Conservation (phyloP, 1,140 invertebrate species). For the Megathymus violae region DNA sequence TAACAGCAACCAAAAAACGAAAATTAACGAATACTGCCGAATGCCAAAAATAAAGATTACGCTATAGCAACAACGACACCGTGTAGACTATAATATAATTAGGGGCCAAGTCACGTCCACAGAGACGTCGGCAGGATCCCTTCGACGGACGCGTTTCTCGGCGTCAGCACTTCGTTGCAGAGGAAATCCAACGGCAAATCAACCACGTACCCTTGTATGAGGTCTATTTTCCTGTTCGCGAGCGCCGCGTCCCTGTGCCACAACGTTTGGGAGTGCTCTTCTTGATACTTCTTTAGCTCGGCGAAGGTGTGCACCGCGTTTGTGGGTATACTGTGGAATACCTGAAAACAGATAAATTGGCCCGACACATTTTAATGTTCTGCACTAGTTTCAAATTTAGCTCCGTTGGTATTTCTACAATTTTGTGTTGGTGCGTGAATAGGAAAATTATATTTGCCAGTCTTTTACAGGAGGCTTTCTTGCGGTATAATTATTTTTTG, state of each 20-base stretch:
- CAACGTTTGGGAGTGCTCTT: conserved; percentile 84
- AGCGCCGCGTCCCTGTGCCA: conserved; percentile 87
- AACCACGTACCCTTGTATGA: conserved; percentile 93
- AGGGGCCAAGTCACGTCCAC: conserved; percentile 87
- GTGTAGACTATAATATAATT: conserved; percentile 2
- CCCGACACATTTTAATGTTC: conserved; percentile 3
- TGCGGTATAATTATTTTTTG: no score
- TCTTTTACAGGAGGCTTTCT: no score
- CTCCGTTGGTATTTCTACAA: no score
- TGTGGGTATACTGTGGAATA: conserved; percentile 91
- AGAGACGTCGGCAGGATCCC: conserved; percentile 91
- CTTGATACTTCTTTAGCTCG: conserved; percentile 89
- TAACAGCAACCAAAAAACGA: no score
- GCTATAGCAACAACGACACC: no score
- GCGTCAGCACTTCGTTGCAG: conserved; percentile 91
- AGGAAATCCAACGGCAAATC: conserved; percentile 94
- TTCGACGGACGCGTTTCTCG: conserved; percentile 91
- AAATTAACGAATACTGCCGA: no score
- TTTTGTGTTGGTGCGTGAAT: no score
- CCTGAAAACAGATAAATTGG: conserved; percentile 76
- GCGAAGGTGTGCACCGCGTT: conserved; percentile 90
- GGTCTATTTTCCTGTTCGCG: conserved; percentile 88
- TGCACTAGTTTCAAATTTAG: no score
- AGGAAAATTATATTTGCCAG: no score
- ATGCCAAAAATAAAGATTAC: no score